Evolutionary conservation across 2,113 vertebrate genomes (phyloP).

Genomic region (Haemorhous mexicanus): DNA sequence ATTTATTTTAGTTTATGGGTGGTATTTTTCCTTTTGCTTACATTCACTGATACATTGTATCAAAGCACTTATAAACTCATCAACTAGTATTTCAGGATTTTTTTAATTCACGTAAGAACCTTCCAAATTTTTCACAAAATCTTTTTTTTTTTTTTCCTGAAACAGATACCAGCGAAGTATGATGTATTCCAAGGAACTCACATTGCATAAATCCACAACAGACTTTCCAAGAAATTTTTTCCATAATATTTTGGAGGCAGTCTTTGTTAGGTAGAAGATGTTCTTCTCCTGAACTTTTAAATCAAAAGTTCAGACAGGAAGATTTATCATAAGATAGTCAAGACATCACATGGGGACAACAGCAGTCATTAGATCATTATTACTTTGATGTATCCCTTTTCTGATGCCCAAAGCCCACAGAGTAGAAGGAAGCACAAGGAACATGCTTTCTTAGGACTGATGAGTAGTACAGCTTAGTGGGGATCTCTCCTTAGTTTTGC

Average conservation of each 20-base stretch:
- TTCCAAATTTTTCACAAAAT: neutral
- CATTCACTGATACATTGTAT: neutral
- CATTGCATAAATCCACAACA: neutral
- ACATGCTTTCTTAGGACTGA: neutral
- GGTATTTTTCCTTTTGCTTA: neutral
- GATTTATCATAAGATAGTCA: neutral
- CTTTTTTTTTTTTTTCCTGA: neutral
- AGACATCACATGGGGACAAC: neutral
- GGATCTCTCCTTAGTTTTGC: neutral
- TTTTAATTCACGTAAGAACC: neutral
- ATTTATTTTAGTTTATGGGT: neutral
- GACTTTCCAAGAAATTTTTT: neutral
- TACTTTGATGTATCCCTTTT: neutral
- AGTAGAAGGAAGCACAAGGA: fast-evolving
- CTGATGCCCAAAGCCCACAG: neutral
- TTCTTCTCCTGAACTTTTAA: neutral
- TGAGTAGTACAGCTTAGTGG: neutral
- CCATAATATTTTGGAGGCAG: neutral
- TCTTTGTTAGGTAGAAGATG: neutral
- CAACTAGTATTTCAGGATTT: neutral
- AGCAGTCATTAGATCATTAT: neutral
- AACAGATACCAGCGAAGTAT: neutral
- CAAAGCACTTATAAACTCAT: neutral
- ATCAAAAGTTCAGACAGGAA: neutral
- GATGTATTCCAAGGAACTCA: neutral